Conservation (phyloP, 2,888 invertebrate genomes). For the Callimorpha dominula region DNA sequence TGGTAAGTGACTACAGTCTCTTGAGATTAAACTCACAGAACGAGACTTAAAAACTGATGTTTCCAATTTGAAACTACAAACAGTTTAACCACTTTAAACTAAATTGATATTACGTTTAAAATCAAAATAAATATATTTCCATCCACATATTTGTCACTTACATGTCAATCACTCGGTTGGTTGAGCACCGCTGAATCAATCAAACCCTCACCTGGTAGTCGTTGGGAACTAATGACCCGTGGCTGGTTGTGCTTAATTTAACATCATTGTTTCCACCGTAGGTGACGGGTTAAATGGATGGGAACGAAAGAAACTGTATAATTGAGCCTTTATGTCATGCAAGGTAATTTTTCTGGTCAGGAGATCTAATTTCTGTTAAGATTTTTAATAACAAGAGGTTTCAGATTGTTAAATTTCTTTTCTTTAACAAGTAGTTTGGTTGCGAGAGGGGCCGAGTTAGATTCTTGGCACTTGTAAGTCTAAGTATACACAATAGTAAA, state of each 20-base stretch:
- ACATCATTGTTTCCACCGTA: conserved; percentile 64
- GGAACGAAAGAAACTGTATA: conserved; percentile 28
- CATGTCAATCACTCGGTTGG: conserved; percentile 51
- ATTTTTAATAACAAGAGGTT: too few relatives aligned
- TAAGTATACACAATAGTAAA: too few relatives aligned
- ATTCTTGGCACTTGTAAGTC: too few relatives aligned
- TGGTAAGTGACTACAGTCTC: too few relatives aligned
- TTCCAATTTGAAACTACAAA: too few relatives aligned
- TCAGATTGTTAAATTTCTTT: too few relatives aligned
- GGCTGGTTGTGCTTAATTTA: conserved; percentile 73
- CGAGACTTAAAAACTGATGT: too few relatives aligned
- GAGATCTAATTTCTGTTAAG: background rate
- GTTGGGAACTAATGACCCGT: conserved; percentile 69
- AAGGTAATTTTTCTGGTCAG: background rate
- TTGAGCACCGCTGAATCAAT: conserved; percentile 68
- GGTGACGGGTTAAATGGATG: conserved; percentile 59
- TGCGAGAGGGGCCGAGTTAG: too few relatives aligned
- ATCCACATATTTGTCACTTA: conserved; percentile 1
- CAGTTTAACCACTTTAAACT: too few relatives aligned
- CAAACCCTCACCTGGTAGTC: conserved; percentile 68
- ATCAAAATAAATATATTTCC: background rate
- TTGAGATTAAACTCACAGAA: too few relatives aligned
- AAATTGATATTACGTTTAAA: too few relatives aligned
- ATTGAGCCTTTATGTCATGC: conserved; percentile 13
- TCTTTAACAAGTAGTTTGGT: too few relatives aligned